phyloP scores from a whole-genome alignment of 2,888 invertebrate genomes.

The Hyles lineata region DNA sequence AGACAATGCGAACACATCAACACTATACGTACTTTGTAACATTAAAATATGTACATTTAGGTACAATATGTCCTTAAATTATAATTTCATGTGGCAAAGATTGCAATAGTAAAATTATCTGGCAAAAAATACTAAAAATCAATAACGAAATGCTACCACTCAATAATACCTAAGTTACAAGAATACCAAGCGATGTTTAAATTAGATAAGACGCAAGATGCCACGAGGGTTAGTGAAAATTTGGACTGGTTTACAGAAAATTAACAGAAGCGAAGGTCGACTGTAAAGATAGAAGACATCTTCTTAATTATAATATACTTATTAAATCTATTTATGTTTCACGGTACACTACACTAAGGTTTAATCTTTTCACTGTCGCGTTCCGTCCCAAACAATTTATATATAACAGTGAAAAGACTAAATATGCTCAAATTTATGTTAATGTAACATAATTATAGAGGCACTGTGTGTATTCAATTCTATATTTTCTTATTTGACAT shows the following conservation, averaged over 20 bases:
- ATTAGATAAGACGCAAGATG: constrained; percentile 56
- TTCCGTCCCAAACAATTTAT: constrained; percentile 38
- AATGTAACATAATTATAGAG: constrained; percentile 86
- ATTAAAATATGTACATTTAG: constrained; percentile 53
- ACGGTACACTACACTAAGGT: constrained; percentile 75
- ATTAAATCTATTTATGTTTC: constrained; percentile 70
- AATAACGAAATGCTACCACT: constrained; percentile 62
- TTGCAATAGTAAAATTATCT: constrained; percentile 58
- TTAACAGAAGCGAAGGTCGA: constrained; percentile 58
- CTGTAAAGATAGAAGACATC: constrained; percentile 65
- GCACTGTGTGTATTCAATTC: constrained; percentile 85
- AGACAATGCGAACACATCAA: constrained; percentile 66
- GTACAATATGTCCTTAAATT: constrained; percentile 39
- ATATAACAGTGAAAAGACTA: constrained; percentile 74
- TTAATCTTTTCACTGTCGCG: constrained; percentile 75
- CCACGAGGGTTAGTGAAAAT: constrained; percentile 49
- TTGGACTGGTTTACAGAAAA: constrained; percentile 47
- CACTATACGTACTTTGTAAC: constrained; percentile 57
- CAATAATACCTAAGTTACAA: constrained; percentile 59
- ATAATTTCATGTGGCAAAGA: constrained; percentile 63
- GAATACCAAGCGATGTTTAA: constrained; percentile 44
- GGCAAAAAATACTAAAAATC: constrained; percentile 58
- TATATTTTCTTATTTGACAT: constrained; percentile 73
- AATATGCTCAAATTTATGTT: constrained; percentile 84
- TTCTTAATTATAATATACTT: constrained; percentile 70